Base-by-base conservation (phyloP, 2,113 vertebrate genomes). In the Solea solea region DNA sequence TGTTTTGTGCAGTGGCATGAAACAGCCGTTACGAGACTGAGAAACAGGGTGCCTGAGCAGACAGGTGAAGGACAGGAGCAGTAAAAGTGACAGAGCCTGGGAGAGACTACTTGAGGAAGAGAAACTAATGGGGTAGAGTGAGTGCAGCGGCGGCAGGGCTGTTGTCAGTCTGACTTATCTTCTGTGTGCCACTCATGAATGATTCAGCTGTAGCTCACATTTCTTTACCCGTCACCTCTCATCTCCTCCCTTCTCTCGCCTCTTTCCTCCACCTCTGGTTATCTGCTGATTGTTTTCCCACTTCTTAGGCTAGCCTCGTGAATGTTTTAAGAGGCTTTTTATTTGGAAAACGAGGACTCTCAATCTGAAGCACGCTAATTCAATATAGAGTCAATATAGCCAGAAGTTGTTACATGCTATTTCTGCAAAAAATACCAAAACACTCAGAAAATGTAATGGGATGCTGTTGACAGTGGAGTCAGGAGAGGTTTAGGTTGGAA, bases 131-230 rank as follows among this genome's bases (percentile, higher is more conserved):
- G 87, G 80, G 72, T 78, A 79, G 81, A 82, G 82, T 67, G 79
- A 89, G 78, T 85, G 86, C 81, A 73, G 79, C 25, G 14, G 78
- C 59, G 41, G 82, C 76, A 48, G 68, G 85, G 81, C 52, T 80
- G 74, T 82, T 92, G 91, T 92, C 93, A 91, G 89, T 88, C 88
- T 88, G 84, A 84, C 85, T 93, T 92, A 91, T 92, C 86, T 88
- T 92, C 88, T 81, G 58, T 67, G 74, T 87, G 81, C 86, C 82
- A 63, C 87, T 92, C 88, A 94, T 93, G 87, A 93, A 94, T 92
- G 86, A 94, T 94, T 92, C 84, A 92, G 74, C 80, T 86, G 65
- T 60, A 83, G 79, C 88, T 91, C 84, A 80, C 54, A 69, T 85
- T 82, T 81, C 76, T 55, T 56, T 69, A 68, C 49, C 76, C 76